Evolutionary conservation across 2,113 vertebrate species (phyloP).

Genomic region (Toxotes jaculatrix): DNA sequence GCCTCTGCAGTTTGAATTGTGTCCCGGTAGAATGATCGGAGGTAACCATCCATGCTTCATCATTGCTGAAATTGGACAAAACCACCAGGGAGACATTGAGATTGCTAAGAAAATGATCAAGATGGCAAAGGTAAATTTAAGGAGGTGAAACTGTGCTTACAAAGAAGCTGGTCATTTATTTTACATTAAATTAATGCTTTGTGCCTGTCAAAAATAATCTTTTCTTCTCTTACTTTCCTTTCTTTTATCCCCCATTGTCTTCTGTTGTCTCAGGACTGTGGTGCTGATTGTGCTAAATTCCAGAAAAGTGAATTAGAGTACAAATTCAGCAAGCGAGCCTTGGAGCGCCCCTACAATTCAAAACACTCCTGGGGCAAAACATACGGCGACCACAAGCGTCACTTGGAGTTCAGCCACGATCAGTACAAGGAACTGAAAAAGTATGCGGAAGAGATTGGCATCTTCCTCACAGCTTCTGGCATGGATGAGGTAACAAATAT

Average conservation of each 20-base stretch:
- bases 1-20: constrained; percentile 89
- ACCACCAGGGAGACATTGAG: constrained; percentile 92
- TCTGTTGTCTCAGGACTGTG: constrained; percentile 86
- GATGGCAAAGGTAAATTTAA: constrained; percentile 87
- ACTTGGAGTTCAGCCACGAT: constrained; percentile 93
- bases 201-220: not conserved
- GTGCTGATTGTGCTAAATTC: constrained; percentile 97
- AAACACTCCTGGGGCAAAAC: constrained; percentile 94
- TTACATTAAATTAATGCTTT: not conserved
- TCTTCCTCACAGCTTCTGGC: constrained; percentile 96
- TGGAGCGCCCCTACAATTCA: constrained; percentile 90
- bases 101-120: constrained; percentile 93
- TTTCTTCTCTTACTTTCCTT: not conserved
- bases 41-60: constrained; percentile 91
- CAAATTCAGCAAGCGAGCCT: constrained; percentile 92
- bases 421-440: constrained; percentile 93
- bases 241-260: not conserved
- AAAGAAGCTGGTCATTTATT: not conserved
- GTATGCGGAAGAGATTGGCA: constrained; percentile 91
- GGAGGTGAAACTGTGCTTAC: not conserved
- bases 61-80: constrained; percentile 95
- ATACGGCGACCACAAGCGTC: constrained; percentile 94
- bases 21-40: constrained; percentile 89
- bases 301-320: constrained; percentile 96
- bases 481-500: constrained; percentile 93